A percentile compares a stretch with the other conserved stretches of the same genome.
phyloP scores from a whole-genome alignment of 2,797 vertebrate genomes.

The Hydrophis major region DNA sequence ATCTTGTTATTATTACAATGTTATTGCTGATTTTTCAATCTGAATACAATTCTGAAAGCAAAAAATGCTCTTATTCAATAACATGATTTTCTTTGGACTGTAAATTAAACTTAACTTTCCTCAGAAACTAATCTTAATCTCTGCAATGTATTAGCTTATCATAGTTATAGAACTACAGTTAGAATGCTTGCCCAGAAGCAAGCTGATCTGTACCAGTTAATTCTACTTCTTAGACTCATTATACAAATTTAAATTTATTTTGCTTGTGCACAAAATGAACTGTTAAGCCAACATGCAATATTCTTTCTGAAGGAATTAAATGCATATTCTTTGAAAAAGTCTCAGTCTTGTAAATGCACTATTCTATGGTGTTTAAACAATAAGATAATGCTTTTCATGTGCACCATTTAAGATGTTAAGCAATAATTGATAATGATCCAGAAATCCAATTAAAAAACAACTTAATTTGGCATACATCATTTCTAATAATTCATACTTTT shows the following conservation, averaged over 20 bases:
- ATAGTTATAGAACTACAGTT: not conserved
- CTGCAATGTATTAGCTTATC: not conserved
- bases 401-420: slow-evolving; percentile 47
- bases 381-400: slow-evolving; percentile 31
- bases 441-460: slow-evolving; percentile 38
- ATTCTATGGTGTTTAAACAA: slow-evolving; percentile 53
- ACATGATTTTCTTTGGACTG: not conserved
- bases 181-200: not conserved
- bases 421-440: slow-evolving; percentile 44
- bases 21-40: not conserved
- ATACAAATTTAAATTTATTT: not conserved
- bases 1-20: not conserved
- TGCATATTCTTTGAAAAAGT: slow-evolving; percentile 40
- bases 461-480: slow-evolving; percentile 11
- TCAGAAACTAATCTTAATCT: not conserved
- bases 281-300: not conserved
- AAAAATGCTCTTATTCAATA: not conserved
- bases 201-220: not conserved
- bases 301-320: slow-evolving; percentile 16
- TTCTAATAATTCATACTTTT: slow-evolving; percentile 31
- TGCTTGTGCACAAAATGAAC: not conserved
- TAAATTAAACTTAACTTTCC: not conserved
- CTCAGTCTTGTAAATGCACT: slow-evolving; percentile 51
- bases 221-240: not conserved
- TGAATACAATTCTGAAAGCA: not conserved